Evolutionary conservation across 1,140 invertebrate genomes (phyloP), one percentile per base, ranked within the genome.

Genomic region (Cepaea nemoralis): DNA sequence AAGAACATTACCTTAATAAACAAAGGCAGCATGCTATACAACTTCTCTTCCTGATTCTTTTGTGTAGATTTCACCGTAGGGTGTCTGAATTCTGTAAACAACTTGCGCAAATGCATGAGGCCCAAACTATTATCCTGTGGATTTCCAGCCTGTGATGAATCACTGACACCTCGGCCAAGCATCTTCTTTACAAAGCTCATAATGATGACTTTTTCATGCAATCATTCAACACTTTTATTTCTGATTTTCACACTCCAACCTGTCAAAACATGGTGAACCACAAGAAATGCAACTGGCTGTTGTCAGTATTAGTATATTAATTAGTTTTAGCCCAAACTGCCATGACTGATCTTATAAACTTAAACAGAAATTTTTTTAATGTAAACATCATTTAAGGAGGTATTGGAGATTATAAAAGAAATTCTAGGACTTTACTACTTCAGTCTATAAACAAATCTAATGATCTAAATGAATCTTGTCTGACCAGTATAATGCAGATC

Each of bases 1-100:
- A n/a, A n/a, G n/a, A n/a, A n/a, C n/a, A 85, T 92, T 93, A 98
- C 97, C 94, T 99, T 99, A 92, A 97, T 98, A 92, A 99, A 99
- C 16, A 99, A 93, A 63, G 98, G 98, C 86, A 99, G 93, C 96
- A 99, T 98, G 91, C 97, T 98, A 91, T 99, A 99, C 0, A 99
- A 93, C 92, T 98, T 98, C 88, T 96, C 95, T 92, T 99, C 97
- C 83, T 95, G 94, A 91, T 98, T 96, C 42, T 88, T 87, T 55
- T 89, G 87, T 12, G 88, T 88, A 22, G 86, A 83, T 59, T 86
- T 89, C n/a, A 95, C 93, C 27, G 94, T 92, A 50, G 96, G 95
- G 93, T 98, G 96, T 33, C 95, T 95, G 87, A 97, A 98, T 88
- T 99, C 97, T 35, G 95, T 95, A 92, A 99, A 99, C 16, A 99